phyloP scores from a whole-genome alignment of 2,113 vertebrate genomes.

The Sinocyclocheilus maitianheensis region DNA sequence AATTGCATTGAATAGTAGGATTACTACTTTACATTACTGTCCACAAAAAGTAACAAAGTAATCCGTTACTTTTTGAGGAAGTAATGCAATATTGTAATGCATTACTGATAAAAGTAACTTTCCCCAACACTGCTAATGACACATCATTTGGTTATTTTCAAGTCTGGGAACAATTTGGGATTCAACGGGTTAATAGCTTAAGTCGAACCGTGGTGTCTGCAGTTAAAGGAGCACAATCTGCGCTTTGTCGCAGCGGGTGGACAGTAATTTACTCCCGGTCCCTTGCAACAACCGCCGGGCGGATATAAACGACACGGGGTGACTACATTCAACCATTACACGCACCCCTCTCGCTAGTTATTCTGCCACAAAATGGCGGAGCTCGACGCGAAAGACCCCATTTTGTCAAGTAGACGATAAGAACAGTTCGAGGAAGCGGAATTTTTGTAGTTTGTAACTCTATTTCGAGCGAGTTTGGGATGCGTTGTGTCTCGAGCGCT shows the following conservation, averaged over 20 bases:
- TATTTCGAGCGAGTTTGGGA: slow-evolving; percentile 4
- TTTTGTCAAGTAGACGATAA: slow-evolving; percentile 84
- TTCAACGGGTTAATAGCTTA: not conserved
- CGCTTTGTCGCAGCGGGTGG: slow-evolving; percentile 53
- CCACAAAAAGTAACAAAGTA: too few species aligned
- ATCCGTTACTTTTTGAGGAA: too few species aligned
- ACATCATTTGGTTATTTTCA: too few species aligned
- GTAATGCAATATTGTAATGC: too few species aligned
- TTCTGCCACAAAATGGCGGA: slow-evolving; percentile 99
- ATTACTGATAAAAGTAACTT: too few species aligned
- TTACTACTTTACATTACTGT: too few species aligned
- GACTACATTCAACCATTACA: slow-evolving; percentile 94
- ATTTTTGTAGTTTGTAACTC: not conserved
- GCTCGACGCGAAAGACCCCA: slow-evolving; percentile 89
- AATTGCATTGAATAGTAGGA: too few species aligned
- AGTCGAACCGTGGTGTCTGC: not conserved
- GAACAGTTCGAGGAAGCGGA: not conserved
- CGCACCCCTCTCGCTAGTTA: slow-evolving; percentile 79
- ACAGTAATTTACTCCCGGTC: slow-evolving; percentile 77
- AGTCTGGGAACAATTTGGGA: too few species aligned
- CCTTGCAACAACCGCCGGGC: slow-evolving; percentile 84
- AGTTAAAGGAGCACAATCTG: not conserved
- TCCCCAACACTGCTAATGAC: too few species aligned
- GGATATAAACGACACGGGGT: slow-evolving; percentile 91
- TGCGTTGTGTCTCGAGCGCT: not conserved